phyloP scores from a whole-genome alignment of 2,113 vertebrate genomes.

The Notarius lentiginosus region DNA sequence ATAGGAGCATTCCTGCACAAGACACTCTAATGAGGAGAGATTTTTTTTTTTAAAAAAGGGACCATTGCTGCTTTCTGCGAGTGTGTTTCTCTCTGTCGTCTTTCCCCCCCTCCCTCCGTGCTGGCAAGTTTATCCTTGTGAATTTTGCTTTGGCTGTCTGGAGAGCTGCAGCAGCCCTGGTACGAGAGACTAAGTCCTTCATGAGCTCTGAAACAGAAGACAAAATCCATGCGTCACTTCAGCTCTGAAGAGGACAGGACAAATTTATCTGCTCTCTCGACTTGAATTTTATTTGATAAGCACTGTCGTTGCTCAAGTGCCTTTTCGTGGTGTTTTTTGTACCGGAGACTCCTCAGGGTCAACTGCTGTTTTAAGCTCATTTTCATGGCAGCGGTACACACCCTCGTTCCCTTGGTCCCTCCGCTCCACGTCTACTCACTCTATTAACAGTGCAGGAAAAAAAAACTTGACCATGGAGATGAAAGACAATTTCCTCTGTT shows the following conservation, averaged over 20 bases:
- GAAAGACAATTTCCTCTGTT: neutral
- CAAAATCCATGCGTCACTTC: conserved; percentile 49
- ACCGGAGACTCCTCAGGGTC: conserved; percentile 97
- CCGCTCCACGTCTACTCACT: conserved; percentile 34
- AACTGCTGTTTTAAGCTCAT: conserved; percentile 70
- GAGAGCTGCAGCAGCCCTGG: conserved; percentile 24
- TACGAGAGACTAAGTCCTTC: conserved; percentile 25
- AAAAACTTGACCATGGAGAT: neutral
- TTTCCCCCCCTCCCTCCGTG: neutral
- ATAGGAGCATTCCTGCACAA: conserved; percentile 39
- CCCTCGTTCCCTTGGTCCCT: conserved; percentile 56
- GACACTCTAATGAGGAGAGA: conserved; percentile 34
- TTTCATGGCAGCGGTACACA: conserved; percentile 58
- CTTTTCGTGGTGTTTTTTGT: conserved; percentile 84
- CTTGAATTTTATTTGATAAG: conserved; percentile 95
- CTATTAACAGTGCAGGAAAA: conserved; percentile 23
- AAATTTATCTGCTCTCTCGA: conserved; percentile 67
- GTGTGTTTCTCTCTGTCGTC: conserved; percentile 47
- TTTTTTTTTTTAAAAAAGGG: neutral
- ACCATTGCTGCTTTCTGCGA: conserved; percentile 49
- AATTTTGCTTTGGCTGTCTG: conserved; percentile 39
- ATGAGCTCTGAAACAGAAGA: conserved; percentile 23
- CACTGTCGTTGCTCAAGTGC: conserved; percentile 95
- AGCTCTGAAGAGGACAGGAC: conserved; percentile 68
- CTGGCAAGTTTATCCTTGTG: conserved; percentile 34